Evolutionary conservation across 2,888 invertebrate species (phyloP), one percentile per base, ranked within the genome.

Genomic region (Ferrisia virgata): DNA sequence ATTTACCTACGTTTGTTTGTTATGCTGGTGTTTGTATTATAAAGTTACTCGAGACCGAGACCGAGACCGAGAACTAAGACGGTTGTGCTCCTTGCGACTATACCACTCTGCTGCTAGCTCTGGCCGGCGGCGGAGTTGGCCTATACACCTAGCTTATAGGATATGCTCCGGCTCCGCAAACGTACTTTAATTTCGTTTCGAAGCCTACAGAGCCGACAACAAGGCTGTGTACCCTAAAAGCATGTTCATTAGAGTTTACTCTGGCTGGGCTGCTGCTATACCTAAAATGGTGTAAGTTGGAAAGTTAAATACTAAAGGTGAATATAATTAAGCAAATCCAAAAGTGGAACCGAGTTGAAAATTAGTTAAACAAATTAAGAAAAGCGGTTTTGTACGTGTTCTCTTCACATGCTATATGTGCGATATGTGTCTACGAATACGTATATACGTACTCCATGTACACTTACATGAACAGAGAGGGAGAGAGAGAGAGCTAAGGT

Each of bases 301-400:
- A 76, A 76, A 76, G 72, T 76, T 76, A 76, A 76, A 76, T 76
- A 76, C 72, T 76, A 76, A 76, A 76, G 72, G 72, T 76, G 72
- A 76, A 76, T 76, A 76, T 76, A 76, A 76, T 76, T 76, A 76
- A 76, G 72, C 31, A 76, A 76, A 76, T 76, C 36, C 72, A 36
- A 76, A 64, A 76, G 72, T 76, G 31, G 72, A 76, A 76, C 36
- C 36, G 36, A 76, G 72, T 36, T 76, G 72, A 76, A 76, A 76
- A 76, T 76, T 76, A 76, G 72, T 76, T 76, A 76, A 76, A 76
- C 72, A 76, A 76, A 76, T 76, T 76, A 76, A 76, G 33, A 76
- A 76, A 76, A 76, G 72, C 72, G 72, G 72, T 76, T 76, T 36
- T 18, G 33, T 76, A 76, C 33, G 72, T 76, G 72, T 76, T 76